Conservation (phyloP, 2,113 vertebrate species). For the Leucosticte australis region DNA sequence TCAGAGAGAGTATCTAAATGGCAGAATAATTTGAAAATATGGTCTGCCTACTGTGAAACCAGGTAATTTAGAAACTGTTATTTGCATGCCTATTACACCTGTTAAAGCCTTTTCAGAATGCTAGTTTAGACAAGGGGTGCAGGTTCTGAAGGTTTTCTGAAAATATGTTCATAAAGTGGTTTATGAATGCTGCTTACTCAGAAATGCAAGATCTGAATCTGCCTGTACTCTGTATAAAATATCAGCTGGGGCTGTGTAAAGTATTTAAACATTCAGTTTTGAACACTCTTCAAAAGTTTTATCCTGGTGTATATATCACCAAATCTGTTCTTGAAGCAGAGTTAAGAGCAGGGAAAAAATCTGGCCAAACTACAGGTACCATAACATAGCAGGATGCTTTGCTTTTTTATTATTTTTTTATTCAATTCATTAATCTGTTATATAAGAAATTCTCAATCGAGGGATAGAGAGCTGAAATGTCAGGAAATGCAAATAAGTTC, state of each 20-base stretch:
- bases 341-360: not conserved
- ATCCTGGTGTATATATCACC: not conserved
- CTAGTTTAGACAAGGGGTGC: not conserved
- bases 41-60: not conserved
- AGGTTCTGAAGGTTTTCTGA: not conserved
- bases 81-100: not conserved
- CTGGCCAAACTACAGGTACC: not conserved
- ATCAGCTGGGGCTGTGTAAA: not conserved
- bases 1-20: constrained; percentile 17
- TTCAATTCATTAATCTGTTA: not conserved
- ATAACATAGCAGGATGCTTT: not conserved
- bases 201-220: not conserved
- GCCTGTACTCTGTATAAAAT: not conserved
- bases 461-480: not conserved
- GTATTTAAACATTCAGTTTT: not conserved
- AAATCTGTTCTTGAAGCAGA: not conserved
- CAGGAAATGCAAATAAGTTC: constrained; percentile 19
- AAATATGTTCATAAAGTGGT: not conserved
- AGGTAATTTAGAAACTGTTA: constrained; percentile 5
- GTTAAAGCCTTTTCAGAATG: not conserved
- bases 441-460: not conserved
- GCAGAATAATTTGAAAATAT: constrained; percentile 5
- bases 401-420: not conserved
- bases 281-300: not conserved
- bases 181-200: not conserved